Conservation (phyloP, 2,113 vertebrate species). For the Arizona elegans region DNA sequence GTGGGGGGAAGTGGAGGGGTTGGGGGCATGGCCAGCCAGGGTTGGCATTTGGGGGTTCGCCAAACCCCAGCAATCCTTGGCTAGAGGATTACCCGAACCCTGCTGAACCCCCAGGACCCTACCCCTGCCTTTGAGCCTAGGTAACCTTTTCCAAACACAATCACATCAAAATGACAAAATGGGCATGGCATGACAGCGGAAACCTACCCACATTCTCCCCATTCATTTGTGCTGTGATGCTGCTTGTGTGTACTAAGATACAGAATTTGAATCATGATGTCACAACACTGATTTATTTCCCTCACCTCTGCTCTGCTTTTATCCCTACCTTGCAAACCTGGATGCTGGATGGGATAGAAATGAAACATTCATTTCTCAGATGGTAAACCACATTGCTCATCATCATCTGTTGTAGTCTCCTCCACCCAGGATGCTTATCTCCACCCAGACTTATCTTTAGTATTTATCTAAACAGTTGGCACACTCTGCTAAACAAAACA, state of each 20-base stretch:
- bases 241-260: neutral
- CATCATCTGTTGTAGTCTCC: neutral
- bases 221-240: neutral
- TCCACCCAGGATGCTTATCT: neutral
- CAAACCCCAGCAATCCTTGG: too few species aligned
- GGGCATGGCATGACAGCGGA: neutral
- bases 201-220: neutral
- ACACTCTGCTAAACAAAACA: neutral
- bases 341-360: neutral
- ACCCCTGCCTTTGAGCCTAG: neutral
- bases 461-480: neutral
- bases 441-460: neutral
- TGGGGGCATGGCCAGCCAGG: too few species aligned
- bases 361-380: neutral
- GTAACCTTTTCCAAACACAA: neutral
- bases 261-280: neutral
- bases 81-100: too few species aligned
- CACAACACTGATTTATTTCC: neutral
- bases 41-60: too few species aligned
- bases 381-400: neutral
- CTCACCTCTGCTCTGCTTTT: neutral
- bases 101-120: too few species aligned
- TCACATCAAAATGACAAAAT: neutral
- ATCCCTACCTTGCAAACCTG: neutral
- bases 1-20: too few species aligned